Conservation (phyloP, 2,888 invertebrate genomes). For the Agrochola lychnidis region DNA sequence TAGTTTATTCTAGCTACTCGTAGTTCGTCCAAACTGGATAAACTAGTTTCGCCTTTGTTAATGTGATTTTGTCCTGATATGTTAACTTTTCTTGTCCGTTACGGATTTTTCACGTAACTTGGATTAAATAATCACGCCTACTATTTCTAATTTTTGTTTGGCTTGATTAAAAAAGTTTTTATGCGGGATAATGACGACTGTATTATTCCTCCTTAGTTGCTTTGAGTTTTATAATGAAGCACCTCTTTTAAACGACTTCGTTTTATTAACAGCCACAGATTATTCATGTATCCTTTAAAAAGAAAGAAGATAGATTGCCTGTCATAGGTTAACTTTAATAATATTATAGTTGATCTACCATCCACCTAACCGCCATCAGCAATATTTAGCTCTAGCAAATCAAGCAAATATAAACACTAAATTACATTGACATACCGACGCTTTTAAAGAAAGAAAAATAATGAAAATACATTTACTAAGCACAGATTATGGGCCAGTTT, state of each 20-base stretch:
- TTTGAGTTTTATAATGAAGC: neutral
- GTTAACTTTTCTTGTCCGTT: slow-evolving; percentile 23
- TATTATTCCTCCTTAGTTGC: neutral
- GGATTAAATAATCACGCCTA: neutral
- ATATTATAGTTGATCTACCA: neutral
- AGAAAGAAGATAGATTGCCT: neutral
- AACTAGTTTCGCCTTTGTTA: slow-evolving; percentile 31
- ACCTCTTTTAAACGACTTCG: neutral
- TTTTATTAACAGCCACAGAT: neutral
- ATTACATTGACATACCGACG: neutral
- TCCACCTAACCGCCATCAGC: neutral
- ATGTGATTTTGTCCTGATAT: slow-evolving; percentile 37
- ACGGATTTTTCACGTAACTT: slow-evolving; percentile 19
- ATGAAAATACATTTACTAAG: neutral
- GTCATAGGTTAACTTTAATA: neutral
- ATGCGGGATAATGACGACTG: no score
- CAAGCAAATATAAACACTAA: neutral
- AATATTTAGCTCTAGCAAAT: neutral
- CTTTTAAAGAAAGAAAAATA: no score
- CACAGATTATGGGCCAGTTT: neutral
- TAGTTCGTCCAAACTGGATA: slow-evolving; percentile 16
- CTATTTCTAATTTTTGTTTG: neutral
- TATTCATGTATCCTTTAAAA: neutral
- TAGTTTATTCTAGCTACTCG: slow-evolving; percentile 29
- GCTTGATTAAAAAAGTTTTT: neutral